phyloP scores from a whole-genome alignment of 2,113 vertebrate species.

The Etheostoma cragini region DNA sequence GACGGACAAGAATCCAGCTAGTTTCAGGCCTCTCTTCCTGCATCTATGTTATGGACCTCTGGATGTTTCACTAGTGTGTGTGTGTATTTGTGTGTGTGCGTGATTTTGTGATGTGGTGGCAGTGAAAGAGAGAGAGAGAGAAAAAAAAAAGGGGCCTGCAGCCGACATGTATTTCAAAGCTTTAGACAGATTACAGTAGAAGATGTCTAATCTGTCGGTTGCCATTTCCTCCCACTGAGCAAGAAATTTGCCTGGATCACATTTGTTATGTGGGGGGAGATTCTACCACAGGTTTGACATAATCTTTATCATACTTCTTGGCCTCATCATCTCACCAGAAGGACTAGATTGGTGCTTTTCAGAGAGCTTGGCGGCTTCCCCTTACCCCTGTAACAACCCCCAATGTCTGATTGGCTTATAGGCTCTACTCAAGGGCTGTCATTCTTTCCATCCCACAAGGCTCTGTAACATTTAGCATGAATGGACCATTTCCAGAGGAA shows the following conservation, averaged over 20 bases:
- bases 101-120: conserved; percentile 17
- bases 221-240: conserved; percentile 78
- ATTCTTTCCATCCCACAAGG: conserved; percentile 77
- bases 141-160: conserved; percentile 53
- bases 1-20: conserved; percentile 29
- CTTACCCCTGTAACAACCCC: conserved; percentile 53
- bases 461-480: conserved; percentile 68
- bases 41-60: conserved; percentile 11
- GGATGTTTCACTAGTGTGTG: conserved; percentile 11
- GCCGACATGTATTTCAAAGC: conserved; percentile 73
- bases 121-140: conserved; percentile 11
- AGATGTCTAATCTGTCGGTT: conserved; percentile 78
- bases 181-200: conserved; percentile 75
- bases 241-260: conserved; percentile 69
- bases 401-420: conserved; percentile 75
- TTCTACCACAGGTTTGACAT: conserved; percentile 70
- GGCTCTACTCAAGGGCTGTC: conserved; percentile 69
- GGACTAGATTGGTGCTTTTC: conserved; percentile 75
- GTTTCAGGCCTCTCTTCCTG: conserved; percentile 15
- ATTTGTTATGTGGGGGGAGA: conserved; percentile 33
- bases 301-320: conserved; percentile 76
- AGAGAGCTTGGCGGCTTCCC: conserved; percentile 66
- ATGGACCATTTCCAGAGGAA: conserved; percentile 63
- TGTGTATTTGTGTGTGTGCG: conserved; percentile 4
- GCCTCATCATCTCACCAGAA: conserved; percentile 74